Conservation (phyloP, 2,797 vertebrate genomes). For the Pterois miles region DNA sequence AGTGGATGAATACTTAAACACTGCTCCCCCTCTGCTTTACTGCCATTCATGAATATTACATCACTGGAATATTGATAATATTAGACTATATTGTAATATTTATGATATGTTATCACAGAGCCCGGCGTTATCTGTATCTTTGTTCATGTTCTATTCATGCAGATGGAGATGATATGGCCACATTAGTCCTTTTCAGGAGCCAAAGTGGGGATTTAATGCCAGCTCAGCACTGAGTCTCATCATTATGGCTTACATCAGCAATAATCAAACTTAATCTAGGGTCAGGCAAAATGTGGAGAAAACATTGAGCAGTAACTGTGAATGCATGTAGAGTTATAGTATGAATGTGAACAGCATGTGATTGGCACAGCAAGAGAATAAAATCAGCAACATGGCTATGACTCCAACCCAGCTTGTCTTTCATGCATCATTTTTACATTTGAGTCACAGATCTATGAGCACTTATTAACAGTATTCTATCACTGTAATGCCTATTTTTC, state of each 20-base stretch:
- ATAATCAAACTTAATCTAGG: slow-evolving; percentile 16
- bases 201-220: slow-evolving; percentile 36
- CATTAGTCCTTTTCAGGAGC: slow-evolving; percentile 34
- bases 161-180: slow-evolving; percentile 54
- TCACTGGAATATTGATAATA: slow-evolving; percentile 63
- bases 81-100: slow-evolving; percentile 65
- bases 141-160: slow-evolving; percentile 72
- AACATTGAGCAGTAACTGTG: not conserved
- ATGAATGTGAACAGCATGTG: not conserved
- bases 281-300: not conserved
- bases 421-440: not conserved
- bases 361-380: not conserved
- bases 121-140: slow-evolving; percentile 12
- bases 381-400: not conserved
- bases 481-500: no score
- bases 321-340: not conserved
- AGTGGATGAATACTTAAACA: slow-evolving; percentile 51
- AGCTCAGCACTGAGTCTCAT: slow-evolving; percentile 41
- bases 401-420: not conserved
- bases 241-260: slow-evolving; percentile 30
- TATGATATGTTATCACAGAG: slow-evolving; percentile 62
- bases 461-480: not conserved
- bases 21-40: slow-evolving; percentile 28
- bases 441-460: not conserved
- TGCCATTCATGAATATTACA: slow-evolving; percentile 67